phyloP scores from a whole-genome alignment of 2,888 invertebrate genomes.

The Tromatobia lineatoria region DNA sequence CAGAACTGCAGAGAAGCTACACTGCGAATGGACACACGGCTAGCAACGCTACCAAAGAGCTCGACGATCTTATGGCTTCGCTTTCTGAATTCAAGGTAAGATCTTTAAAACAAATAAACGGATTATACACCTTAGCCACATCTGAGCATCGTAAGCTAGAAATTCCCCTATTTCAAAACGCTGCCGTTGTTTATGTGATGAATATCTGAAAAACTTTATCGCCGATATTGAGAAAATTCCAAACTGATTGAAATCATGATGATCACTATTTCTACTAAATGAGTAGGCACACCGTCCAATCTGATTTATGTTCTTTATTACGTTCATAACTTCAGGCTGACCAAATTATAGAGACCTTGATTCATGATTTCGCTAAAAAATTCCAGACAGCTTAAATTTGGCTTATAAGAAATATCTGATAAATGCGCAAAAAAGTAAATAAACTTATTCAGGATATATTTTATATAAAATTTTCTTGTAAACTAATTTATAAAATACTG shows the following conservation, averaged over 20 bases:
- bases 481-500: too few relatives aligned
- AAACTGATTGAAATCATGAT: background rate
- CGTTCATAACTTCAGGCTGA: too few relatives aligned
- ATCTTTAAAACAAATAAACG: background rate
- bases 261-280: too few relatives aligned
- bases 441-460: too few relatives aligned
- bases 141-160: background rate
- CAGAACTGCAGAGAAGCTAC: conserved; percentile 76
- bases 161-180: background rate
- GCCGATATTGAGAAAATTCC: background rate
- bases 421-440: too few relatives aligned
- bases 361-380: too few relatives aligned
- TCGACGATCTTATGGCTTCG: conserved; percentile 98
- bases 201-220: background rate
- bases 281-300: too few relatives aligned
- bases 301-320: too few relatives aligned
- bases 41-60: conserved; percentile 96
- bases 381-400: too few relatives aligned
- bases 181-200: background rate
- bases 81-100: conserved; percentile 97
- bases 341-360: too few relatives aligned
- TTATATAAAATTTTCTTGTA: too few relatives aligned
- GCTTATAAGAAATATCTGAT: too few relatives aligned
- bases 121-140: background rate
- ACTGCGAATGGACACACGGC: conserved; percentile 86